Conservation (phyloP, 2,888 invertebrate genomes). For the Lymantria dispar region DNA sequence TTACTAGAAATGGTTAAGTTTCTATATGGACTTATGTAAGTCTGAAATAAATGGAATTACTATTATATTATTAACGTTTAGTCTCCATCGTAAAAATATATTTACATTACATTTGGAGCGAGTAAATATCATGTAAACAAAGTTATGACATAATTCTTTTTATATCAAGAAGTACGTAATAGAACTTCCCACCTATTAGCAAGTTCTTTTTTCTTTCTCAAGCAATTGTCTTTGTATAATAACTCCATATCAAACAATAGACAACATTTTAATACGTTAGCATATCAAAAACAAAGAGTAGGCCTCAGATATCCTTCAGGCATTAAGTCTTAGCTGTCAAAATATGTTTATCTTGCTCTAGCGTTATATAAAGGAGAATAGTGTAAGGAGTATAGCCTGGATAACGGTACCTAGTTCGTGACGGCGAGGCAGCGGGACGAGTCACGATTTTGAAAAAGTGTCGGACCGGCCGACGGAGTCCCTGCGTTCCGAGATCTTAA, state of each 20-base stretch:
- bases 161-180: too few relatives aligned
- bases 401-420: conserved; percentile 77
- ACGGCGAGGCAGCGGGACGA: conserved; percentile 63
- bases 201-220: too few relatives aligned
- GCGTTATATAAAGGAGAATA: conserved; percentile 27
- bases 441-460: conserved; percentile 82
- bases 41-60: too few relatives aligned
- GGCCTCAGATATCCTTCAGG: conserved; percentile 45
- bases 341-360: conserved; percentile 48
- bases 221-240: not conserved
- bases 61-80: too few relatives aligned
- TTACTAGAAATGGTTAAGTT: too few relatives aligned
- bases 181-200: too few relatives aligned
- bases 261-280: conserved; percentile 39
- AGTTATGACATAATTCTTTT: too few relatives aligned
- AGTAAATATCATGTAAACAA: too few relatives aligned
- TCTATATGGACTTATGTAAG: too few relatives aligned
- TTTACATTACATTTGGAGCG: too few relatives aligned
- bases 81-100: too few relatives aligned
- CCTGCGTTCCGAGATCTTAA: conserved; percentile 51
- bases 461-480: conserved; percentile 57
- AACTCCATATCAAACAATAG: conserved; percentile 14
- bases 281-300: conserved; percentile 46
- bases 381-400: conserved; percentile 51
- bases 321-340: conserved; percentile 25